phyloP scores from a whole-genome alignment of 2,888 invertebrate species.

The Trachelus tabidus region DNA sequence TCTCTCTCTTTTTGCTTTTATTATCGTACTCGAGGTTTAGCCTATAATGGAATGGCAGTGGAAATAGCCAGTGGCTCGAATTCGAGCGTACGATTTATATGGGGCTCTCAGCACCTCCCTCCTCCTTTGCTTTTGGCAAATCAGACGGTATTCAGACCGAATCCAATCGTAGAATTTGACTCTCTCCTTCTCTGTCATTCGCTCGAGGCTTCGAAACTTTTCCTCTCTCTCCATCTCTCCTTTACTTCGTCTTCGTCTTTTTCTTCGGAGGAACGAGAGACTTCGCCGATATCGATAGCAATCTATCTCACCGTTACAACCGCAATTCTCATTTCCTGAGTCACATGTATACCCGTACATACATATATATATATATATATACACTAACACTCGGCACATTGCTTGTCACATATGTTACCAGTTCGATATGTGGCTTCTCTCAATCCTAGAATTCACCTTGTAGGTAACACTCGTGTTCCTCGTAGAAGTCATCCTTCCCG shows the following conservation, averaged over 20 bases:
- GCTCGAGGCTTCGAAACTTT: neutral
- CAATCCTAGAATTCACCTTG: neutral
- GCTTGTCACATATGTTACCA: neutral
- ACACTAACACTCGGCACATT: neutral
- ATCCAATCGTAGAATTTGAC: neutral
- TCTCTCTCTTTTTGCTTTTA: neutral
- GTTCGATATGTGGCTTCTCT: neutral
- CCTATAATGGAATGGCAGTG: neutral
- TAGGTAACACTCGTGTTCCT: neutral
- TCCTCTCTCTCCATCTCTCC: neutral
- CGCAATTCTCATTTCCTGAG: neutral
- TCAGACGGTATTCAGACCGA: neutral
- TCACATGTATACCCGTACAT: neutral
- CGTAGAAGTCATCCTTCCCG: neutral
- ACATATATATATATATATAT: neutral
- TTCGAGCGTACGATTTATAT: neutral
- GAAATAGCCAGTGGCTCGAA: neutral
- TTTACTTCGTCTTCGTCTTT: neutral
- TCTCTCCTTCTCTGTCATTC: neutral
- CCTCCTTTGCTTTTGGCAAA: neutral
- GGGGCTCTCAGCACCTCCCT: neutral
- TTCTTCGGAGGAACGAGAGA: neutral
- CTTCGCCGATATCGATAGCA: neutral
- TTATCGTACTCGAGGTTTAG: neutral
- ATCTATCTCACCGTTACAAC: neutral